Conservation (phyloP, 2,888 invertebrate species). For the Eledona agricola region DNA sequence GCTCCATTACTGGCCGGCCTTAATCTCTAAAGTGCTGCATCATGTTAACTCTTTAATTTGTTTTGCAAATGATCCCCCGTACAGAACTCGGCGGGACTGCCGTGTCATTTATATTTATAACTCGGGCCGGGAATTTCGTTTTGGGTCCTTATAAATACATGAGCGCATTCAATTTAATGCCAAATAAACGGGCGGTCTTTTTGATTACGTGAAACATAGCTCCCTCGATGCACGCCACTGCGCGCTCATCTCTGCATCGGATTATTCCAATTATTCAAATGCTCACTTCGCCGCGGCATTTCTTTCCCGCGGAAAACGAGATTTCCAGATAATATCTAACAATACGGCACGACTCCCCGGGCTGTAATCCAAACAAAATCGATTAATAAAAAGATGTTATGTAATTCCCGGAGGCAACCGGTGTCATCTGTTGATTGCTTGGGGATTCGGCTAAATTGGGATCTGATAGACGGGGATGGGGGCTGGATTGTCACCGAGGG, state of each 20-base stretch:
- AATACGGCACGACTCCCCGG: slow-evolving; percentile 52
- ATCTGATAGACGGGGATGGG: slow-evolving; percentile 39
- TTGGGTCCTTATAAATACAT: slow-evolving; percentile 44
- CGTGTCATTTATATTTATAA: slow-evolving; percentile 47
- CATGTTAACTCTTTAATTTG: slow-evolving; percentile 61
- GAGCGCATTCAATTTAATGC: slow-evolving; percentile 45
- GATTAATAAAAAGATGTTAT: slow-evolving; percentile 60
- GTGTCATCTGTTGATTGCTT: slow-evolving; percentile 60
- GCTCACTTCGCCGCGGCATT: slow-evolving; percentile 1
- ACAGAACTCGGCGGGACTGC: slow-evolving; percentile 43
- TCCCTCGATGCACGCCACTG: slow-evolving; percentile 30
- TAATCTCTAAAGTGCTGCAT: slow-evolving; percentile 58
- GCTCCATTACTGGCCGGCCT: background rate
- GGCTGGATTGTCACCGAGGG: slow-evolving; percentile 41
- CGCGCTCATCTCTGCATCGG: slow-evolving; percentile 16
- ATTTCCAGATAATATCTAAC: slow-evolving; percentile 42
- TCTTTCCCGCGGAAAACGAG: slow-evolving; percentile 33
- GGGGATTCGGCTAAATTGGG: slow-evolving; percentile 58
- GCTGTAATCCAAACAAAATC: slow-evolving; percentile 56
- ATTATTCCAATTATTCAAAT: slow-evolving; percentile 24
- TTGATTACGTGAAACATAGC: slow-evolving; percentile 44
- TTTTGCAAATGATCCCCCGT: slow-evolving; percentile 59
- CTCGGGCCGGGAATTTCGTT: slow-evolving; percentile 39
- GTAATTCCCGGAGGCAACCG: slow-evolving; percentile 55
- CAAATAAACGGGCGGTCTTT: slow-evolving; percentile 42